Evolutionary conservation across 1,140 invertebrate genomes (phyloP), one percentile per base, ranked within the genome.

Genomic region (Pantala flavescens): DNA sequence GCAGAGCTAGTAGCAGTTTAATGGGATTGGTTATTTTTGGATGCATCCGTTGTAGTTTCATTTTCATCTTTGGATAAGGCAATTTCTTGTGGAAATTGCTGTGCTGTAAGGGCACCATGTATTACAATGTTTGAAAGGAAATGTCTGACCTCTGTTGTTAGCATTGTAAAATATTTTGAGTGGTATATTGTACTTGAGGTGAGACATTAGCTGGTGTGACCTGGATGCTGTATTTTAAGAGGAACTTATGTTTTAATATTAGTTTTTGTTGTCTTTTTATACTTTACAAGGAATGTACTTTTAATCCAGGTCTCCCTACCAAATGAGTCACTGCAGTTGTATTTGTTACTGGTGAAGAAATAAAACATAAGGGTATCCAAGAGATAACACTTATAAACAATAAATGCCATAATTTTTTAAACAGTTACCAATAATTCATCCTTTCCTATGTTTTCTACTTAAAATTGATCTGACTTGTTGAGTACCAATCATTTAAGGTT

Each of bases 341-440:
- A 63, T 63, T 63, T 63, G 49, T 63, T 63, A 63, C 49, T 63
- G 49, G 49, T 21, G 49, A 63, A 63, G 28, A 63, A 63, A 63
- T 63, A 63, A 63, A 63, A 63, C 3, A 63, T 63, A 63, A 63
- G 49, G 49, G 49, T 63, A 21, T 63, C 49, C 16, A 63, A 7
- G 49, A 63, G 49, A 63, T 63, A 63, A 63, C 49, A 63, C 49
- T 63, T 63, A 63, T 63, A 63, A 63, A 63, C 49, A 63, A 36
- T 36, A 36, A 36, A 36, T 36, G 28, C 28, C 9, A 36, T 36
- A 36, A 36, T 36, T 36, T 36, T 36, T 36, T 36, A 36, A 36
- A 36, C 28, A 36, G 28, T 9, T 36, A 36, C 28, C 28, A 36
- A 36, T 36, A 36, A 36, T 36, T 36, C 28, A 36, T 36, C 28